phyloP scores from a whole-genome alignment of 2,888 invertebrate genomes.

The Scelioninae gen. 1 region DNA sequence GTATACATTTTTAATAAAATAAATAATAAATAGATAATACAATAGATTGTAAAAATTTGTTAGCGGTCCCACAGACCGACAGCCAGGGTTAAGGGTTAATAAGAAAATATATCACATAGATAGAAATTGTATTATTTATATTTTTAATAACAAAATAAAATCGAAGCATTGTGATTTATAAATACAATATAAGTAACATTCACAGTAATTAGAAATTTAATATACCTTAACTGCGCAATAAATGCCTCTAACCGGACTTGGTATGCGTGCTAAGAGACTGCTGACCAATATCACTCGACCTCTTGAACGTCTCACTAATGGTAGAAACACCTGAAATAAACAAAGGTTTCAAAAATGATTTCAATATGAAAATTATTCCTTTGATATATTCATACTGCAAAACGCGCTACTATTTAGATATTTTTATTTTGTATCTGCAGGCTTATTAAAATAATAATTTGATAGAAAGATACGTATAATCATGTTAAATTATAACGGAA shows the following conservation, averaged over 20 bases:
- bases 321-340: slow-evolving; percentile 91
- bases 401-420: neutral
- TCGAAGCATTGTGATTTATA: neutral
- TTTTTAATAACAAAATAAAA: no score
- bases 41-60: no score
- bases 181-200: slow-evolving; percentile 3
- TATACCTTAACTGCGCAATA: slow-evolving; percentile 88
- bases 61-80: no score
- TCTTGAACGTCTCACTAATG: slow-evolving; percentile 90
- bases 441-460: no score
- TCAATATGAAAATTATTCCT: slow-evolving; percentile 74
- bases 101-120: no score
- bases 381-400: neutral
- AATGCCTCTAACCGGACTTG: slow-evolving; percentile 92
- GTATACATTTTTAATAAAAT: no score
- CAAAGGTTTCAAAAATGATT: slow-evolving; percentile 85
- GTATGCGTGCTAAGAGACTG: slow-evolving; percentile 91
- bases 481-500: no score
- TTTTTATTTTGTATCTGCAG: neutral
- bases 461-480: no score
- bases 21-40: no score
- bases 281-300: slow-evolving; percentile 92
- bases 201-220: slow-evolving; percentile 21
- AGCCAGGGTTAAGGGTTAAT: no score
- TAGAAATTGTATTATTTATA: no score